Evolutionary conservation across 1,140 invertebrate species (phyloP), one percentile per base, ranked within the genome.

Genomic region (Phenacoccus solenopsis): DNA sequence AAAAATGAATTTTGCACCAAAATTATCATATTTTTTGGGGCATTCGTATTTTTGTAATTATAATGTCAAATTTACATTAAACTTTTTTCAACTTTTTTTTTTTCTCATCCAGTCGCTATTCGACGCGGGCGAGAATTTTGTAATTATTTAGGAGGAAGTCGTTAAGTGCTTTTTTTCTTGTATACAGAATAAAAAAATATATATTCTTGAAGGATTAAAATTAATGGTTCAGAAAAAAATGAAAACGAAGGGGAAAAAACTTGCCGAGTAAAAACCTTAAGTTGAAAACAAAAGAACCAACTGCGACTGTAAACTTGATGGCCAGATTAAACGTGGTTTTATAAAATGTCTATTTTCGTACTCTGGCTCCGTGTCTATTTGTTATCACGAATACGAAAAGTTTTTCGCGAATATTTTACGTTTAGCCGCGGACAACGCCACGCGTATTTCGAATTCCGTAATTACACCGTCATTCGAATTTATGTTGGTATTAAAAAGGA

Each of bases 111-210:
- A 13, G 30, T 32, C 30, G 30, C 30, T 32, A 32, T 5, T 5
- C 30, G 30, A 32, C 5, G 30, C 30, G 30, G 30, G 16, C 38
- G 38, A 49, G 16, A 49, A 49, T 49, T 49, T 49, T n/a, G 38
- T 49, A 49, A 49, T 49, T 49, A 49, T 49, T 49, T 49, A 49
- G 38, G 20, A 49, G 38, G 38, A 49, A 49, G 38, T 49, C 38
- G 38, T 49, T 49, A 49, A 49, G 38, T 49, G 38, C 38, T 49
- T 49, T n/a, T n/a, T 49, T 49, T 49, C 38, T 49, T 49, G 38
- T 49, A 49, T 49, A 49, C 38, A n/a, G 20, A 49, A 49, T 49
- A 49, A 49, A 49, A 49, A 32, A 49, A 49, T 16, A 49, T 49
- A 49, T 49, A n/a, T 49, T 49, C 20, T 49, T 49, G 38, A 49